Evolutionary conservation across 2,113 vertebrate genomes (phyloP).

Genomic region (Todiramphus chloris): DNA sequence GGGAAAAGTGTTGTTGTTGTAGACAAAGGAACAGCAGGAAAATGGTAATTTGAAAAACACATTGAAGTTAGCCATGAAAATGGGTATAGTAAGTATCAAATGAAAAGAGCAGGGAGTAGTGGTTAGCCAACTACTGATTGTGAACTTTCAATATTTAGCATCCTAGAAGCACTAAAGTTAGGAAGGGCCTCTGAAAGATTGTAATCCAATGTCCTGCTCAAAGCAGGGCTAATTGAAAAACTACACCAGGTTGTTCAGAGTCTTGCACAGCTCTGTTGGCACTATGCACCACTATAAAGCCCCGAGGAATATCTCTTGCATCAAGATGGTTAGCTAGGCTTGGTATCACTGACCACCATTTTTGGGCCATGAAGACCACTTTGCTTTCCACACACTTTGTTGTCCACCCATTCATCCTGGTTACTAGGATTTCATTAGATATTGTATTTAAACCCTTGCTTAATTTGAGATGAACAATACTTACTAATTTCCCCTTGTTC

Average conservation of each 20-base stretch:
- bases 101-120: not conserved
- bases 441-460: not conserved
- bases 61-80: not conserved
- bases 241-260: not conserved
- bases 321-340: not conserved
- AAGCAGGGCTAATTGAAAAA: not conserved
- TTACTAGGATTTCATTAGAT: not conserved
- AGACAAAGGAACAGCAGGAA: not conserved
- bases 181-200: not conserved
- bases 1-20: not conserved
- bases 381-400: not conserved
- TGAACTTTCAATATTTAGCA: not conserved
- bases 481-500: not conserved
- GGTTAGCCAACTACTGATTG: not conserved
- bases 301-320: fast-evolving
- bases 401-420: too few species aligned
- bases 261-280: not conserved
- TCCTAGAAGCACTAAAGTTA: not conserved
- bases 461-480: not conserved
- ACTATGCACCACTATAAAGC: not conserved
- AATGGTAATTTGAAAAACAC: not conserved
- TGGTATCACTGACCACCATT: not conserved
- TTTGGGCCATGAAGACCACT: not conserved
- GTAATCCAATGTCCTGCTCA: not conserved
- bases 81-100: not conserved